Percentiles rank a stretch among this genome's conserved stretches.
These are phyloP conservation scores for Morone saxatilis DNA, from an alignment of 2,113 vertebrate species.

Conservation along the genomic window DNA sequence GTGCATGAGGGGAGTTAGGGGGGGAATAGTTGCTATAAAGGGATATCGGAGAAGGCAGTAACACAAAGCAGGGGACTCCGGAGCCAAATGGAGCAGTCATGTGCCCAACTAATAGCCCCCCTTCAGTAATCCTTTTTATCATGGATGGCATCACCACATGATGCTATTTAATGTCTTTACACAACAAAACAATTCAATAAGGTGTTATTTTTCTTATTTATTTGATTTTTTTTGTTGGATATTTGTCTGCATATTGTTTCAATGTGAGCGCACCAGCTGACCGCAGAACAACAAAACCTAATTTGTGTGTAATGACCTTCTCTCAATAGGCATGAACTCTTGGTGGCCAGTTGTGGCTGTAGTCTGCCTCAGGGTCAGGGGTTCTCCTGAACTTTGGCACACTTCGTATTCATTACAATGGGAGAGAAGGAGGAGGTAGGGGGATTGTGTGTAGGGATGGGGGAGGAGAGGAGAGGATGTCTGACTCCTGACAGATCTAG, in stretches of 20 bases:
- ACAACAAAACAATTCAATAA: background rate
- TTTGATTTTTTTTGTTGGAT: background rate
- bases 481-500: slow-evolving; percentile 72
- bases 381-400: slow-evolving; percentile 76
- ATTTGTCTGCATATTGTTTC: background rate
- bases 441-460: slow-evolving; percentile 25
- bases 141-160: slow-evolving; percentile 12
- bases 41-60: slow-evolving; percentile 13
- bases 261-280: background rate
- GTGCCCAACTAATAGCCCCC: slow-evolving; percentile 11
- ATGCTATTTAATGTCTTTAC: background rate
- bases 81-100: slow-evolving; percentile 22
- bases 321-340: slow-evolving; percentile 25
- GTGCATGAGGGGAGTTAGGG: background rate
- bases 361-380: slow-evolving; percentile 36
- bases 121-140: background rate
- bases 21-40: slow-evolving; percentile 19
- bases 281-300: background rate
- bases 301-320: slow-evolving; percentile 27
- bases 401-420: slow-evolving; percentile 60
- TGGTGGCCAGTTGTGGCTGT: slow-evolving; percentile 12
- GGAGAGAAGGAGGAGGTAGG: slow-evolving; percentile 21
- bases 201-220: background rate
- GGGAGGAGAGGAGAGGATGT: slow-evolving; percentile 59
- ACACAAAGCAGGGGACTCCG: slow-evolving; percentile 35